Evolutionary conservation across 2,113 vertebrate species (phyloP).

Genomic region (Carassius carassius): DNA sequence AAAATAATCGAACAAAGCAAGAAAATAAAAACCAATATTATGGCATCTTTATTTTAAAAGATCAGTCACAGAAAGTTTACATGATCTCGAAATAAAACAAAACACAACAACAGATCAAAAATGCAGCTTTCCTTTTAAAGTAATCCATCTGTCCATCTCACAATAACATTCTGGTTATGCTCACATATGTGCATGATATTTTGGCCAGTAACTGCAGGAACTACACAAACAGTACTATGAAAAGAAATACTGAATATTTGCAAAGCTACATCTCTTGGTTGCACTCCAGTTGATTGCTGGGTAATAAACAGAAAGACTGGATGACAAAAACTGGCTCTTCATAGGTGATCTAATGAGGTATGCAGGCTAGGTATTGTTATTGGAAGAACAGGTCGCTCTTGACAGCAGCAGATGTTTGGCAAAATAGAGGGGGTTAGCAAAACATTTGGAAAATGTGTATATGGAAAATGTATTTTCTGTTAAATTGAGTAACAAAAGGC

Average conservation of each 20-base stretch:
- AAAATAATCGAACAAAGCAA: neutral
- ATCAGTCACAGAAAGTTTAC: neutral
- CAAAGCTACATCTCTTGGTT: conserved; percentile 25
- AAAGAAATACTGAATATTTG: conserved; percentile 37
- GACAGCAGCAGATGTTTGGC: neutral
- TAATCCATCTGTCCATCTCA: neutral
- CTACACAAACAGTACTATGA: conserved; percentile 7
- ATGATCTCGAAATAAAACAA: neutral
- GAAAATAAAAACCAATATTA: neutral
- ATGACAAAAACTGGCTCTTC: neutral
- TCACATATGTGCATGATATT: neutral
- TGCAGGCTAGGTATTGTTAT: neutral
- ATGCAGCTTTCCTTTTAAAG: neutral
- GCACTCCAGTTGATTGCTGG: neutral
- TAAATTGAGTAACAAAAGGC: conserved; percentile 5
- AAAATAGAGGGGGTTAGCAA: neutral
- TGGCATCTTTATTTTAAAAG: neutral
- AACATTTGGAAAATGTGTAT: neutral
- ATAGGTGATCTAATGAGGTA: neutral
- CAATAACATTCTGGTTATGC: neutral
- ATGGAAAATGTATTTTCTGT: neutral
- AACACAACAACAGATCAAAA: too few species aligned
- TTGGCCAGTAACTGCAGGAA: conserved; percentile 1
- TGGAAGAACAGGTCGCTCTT: neutral
- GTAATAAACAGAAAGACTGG: conserved; percentile 16